Evolutionary conservation across 2,797 vertebrate genomes (phyloP).

Genomic region (Darevskia mixta): DNA sequence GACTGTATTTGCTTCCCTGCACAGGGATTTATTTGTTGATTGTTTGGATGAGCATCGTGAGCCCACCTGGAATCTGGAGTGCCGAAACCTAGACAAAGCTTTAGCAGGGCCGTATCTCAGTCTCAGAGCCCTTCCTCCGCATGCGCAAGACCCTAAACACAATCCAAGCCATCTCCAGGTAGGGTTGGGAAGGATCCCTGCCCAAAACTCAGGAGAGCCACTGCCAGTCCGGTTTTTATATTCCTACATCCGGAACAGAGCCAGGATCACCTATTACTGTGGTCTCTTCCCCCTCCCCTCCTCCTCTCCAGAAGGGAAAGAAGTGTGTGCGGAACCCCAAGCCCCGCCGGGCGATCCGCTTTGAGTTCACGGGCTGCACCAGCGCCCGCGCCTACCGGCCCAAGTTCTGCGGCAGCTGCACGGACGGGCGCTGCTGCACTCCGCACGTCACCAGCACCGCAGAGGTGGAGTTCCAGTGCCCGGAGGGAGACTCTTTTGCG

Average conservation of each 20-base stretch:
- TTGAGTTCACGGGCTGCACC: slow-evolving; percentile 83
- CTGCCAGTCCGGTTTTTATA: not conserved
- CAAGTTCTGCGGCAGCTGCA: slow-evolving; percentile 84
- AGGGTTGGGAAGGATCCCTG: no score
- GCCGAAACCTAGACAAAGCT: not conserved
- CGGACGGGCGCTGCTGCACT: slow-evolving; percentile 83
- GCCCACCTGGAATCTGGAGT: not conserved
- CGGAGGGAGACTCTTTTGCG: slow-evolving; percentile 82
- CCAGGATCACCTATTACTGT: not conserved
- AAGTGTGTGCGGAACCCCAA: slow-evolving; percentile 81
- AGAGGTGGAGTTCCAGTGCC: slow-evolving; percentile 83
- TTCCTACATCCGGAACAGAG: not conserved
- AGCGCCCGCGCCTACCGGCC: slow-evolving; percentile 79
- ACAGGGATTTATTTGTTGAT: not conserved
- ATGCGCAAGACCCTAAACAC: not conserved
- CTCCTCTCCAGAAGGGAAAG: slow-evolving; percentile 79
- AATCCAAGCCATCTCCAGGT: not conserved
- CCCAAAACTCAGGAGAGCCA: not conserved
- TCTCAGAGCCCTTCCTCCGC: not conserved
- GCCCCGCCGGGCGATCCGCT: slow-evolving; percentile 72
- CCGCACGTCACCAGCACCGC: slow-evolving; percentile 75
- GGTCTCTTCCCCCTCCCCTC: not conserved
- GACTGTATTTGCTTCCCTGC: no score
- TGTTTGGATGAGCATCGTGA: not conserved
- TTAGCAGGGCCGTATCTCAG: not conserved